Conservation (phyloP, 2,113 vertebrate species). For the Bubalus kerabau region DNA sequence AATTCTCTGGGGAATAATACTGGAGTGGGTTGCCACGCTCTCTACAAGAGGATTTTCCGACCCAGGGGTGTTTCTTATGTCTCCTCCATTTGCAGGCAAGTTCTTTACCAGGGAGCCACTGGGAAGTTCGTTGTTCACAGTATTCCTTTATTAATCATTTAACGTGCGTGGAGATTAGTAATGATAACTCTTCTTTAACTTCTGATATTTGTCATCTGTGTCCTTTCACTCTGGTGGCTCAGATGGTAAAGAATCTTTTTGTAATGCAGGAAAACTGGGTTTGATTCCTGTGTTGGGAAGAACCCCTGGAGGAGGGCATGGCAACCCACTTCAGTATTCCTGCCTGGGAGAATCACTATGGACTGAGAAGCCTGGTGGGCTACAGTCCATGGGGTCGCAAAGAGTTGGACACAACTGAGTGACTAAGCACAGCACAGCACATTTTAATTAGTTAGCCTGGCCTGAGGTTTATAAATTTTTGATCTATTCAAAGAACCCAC, state of each 20-base stretch:
- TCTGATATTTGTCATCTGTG: neutral
- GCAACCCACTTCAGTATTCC: neutral
- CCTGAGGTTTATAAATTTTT: neutral
- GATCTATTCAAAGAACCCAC: neutral
- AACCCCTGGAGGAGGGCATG: neutral
- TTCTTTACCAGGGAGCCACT: neutral
- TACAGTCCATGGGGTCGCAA: neutral
- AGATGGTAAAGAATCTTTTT: neutral
- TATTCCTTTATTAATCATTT: neutral
- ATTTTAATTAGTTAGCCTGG: neutral
- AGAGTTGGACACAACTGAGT: fast-evolving
- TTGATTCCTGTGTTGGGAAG: neutral
- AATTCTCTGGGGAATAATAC: neutral
- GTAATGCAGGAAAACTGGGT: neutral
- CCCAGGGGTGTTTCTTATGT: neutral
- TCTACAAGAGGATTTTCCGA: neutral
- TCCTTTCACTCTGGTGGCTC: neutral
- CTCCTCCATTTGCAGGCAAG: neutral
- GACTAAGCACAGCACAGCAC: neutral
- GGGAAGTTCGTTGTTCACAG: neutral
- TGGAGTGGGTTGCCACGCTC: neutral
- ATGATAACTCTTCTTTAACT: neutral
- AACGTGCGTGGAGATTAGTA: neutral
- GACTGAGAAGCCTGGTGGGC: neutral
- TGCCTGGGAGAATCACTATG: neutral